Base-by-base conservation (phyloP, 2,113 vertebrate species). In the Apaloderma vittatum region DNA sequence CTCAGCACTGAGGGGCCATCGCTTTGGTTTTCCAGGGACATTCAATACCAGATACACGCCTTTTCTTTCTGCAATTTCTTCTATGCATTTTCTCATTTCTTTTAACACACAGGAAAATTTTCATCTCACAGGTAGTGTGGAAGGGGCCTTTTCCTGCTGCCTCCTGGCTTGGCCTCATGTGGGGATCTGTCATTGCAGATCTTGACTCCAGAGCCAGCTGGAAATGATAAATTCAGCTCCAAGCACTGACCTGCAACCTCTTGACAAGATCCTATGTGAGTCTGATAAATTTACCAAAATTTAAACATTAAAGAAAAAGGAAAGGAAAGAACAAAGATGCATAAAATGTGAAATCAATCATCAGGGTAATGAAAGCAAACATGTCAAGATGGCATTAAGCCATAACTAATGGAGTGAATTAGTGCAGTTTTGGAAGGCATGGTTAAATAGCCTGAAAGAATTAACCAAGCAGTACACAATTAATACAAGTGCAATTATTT, bases 391-490 rank as follows among this genome's bases (percentile, higher is more conserved):
- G 61, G 65, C 79, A 22, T 37, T 46, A 36, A 46, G 59, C 43
- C 30, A 30, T 76, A 32, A 21, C 29, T 80, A 84, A 68, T 86
- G 62, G 85, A 88, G 57, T 17, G 83, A 81, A 80, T 87, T 48
- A 78, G 68, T 16, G 55, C 34, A 71, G 85, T 86, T 90, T 70
- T 80, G 40, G 75, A 61, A 93, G 96, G 71, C 65, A 45, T 24
- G 79, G 40, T 89, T 97, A 67, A 96, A 92, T 88, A 90, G 89
- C 91, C 76, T n/a, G 23, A 85, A 92, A 86, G 72, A 94, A 84
- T 65, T 90, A 94, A 90, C 74, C 70, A 90, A 65, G 67, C 62
- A 29, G 63, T 13, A 54, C 40, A 30, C 59, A 49, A 78, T 90
- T 85, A 65, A 46, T 87, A 55, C 67, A 79, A 72, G 71, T 40